Evolutionary conservation across 2,888 invertebrate species (phyloP).

Genomic region (Theodoxus fluviatilis): DNA sequence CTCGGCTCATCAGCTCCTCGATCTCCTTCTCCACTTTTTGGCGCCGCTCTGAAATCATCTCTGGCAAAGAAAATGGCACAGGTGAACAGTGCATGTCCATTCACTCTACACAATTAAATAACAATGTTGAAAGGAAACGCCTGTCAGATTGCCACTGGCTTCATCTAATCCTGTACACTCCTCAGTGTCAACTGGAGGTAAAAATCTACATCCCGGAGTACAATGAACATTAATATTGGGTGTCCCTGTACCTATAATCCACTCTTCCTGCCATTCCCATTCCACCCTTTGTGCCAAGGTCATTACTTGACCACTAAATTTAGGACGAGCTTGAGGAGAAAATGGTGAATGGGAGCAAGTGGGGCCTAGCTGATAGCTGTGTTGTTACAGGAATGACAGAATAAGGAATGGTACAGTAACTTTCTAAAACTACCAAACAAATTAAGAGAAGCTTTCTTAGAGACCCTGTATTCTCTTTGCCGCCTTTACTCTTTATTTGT

Average conservation of each 20-base stretch:
- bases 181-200: neutral
- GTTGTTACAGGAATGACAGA: too few species aligned
- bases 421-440: neutral
- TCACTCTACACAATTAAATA: neutral
- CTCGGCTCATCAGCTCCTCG: slow-evolving; percentile 47
- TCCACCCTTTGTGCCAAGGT: too few species aligned
- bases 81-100: neutral
- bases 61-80: slow-evolving; percentile 34
- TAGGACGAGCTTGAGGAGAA: too few species aligned
- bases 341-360: too few species aligned
- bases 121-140: neutral
- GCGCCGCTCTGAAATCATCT: slow-evolving; percentile 46
- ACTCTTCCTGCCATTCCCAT: too few species aligned
- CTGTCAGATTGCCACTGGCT: neutral
- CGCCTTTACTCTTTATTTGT: neutral
- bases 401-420: neutral
- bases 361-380: too few species aligned
- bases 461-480: neutral
- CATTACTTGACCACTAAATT: too few species aligned
- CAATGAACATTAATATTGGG: too few species aligned
- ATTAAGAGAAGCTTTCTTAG: neutral
- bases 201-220: neutral
- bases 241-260: too few species aligned
- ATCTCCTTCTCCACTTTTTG: slow-evolving; percentile 52
- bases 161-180: neutral